Evolutionary conservation across 1,140 invertebrate genomes (phyloP).

Genomic region (Gonioctena quinquepunctata): DNA sequence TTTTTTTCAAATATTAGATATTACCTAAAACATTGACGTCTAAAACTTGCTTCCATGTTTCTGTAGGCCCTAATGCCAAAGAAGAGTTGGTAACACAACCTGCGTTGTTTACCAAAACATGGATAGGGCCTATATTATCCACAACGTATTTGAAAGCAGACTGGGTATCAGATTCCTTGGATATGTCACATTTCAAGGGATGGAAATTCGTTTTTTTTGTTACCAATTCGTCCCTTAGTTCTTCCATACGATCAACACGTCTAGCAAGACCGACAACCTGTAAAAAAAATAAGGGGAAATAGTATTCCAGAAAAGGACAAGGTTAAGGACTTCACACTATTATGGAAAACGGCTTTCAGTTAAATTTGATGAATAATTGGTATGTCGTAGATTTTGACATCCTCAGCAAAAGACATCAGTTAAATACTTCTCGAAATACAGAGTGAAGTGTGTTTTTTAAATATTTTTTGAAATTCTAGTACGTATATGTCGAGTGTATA

Average conservation of each 20-base stretch:
- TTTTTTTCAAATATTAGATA: no score
- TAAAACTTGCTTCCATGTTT: conserved; percentile 13
- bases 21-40: conserved; percentile 14
- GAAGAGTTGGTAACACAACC: conserved; percentile 56
- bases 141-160: conserved; percentile 67
- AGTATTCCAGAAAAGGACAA: no score
- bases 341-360: no score
- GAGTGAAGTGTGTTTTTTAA: no score
- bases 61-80: conserved; percentile 48
- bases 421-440: no score
- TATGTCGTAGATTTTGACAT: no score
- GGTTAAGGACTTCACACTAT: no score
- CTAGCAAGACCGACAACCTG: conserved; percentile 72
- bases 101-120: conserved; percentile 78
- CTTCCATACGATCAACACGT: conserved; percentile 62
- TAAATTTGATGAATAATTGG: no score
- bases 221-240: conserved; percentile 30
- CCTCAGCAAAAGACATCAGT: no score
- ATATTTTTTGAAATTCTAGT: no score
- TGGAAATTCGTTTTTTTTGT: conserved; percentile 54
- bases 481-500: no score
- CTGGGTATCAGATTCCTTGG: conserved; percentile 67
- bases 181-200: conserved; percentile 66
- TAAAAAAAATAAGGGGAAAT: no score
- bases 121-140: conserved; percentile 65